Evolutionary conservation across 2,113 vertebrate species (phyloP).

Genomic region (Nipponia nippon): DNA sequence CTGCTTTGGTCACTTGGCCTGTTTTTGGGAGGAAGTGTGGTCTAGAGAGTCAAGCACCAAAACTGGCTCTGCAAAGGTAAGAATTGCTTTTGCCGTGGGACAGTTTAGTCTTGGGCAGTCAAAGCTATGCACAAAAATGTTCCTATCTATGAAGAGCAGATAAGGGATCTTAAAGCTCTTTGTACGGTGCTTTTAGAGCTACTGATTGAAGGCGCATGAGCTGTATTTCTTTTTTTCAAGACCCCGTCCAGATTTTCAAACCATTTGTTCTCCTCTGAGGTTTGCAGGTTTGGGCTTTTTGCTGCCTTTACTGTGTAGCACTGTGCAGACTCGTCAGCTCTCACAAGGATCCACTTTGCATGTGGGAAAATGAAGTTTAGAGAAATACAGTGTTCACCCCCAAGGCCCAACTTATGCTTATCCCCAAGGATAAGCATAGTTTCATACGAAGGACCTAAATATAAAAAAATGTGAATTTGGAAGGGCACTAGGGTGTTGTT

Average conservation of each 20-base stretch:
- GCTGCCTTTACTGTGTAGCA: neutral
- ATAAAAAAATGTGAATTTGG: neutral
- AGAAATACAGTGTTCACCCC: neutral
- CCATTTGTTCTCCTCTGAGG: neutral
- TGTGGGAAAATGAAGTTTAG: neutral
- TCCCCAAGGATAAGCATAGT: neutral
- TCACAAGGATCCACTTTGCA: neutral
- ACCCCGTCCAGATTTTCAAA: neutral
- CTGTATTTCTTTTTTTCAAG: neutral
- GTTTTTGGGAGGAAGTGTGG: neutral
- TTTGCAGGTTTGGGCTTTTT: neutral
- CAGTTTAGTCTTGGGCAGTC: neutral
- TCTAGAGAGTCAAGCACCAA: neutral
- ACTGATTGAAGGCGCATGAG: rapidly evolving
- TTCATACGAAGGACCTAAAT: neutral
- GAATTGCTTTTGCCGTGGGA: neutral
- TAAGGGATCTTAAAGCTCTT: neutral
- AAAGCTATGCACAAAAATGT: neutral
- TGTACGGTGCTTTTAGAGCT: neutral
- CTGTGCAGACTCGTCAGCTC: neutral
- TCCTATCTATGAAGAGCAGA: neutral
- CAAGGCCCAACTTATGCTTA: neutral
- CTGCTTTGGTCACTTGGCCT: neutral
- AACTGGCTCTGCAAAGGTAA: neutral
- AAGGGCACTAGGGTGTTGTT: neutral